These are phyloP conservation scores for Caenorhabditis sp. DNA, from an alignment of 2,888 invertebrate species.

Conservation along the genomic window DNA sequence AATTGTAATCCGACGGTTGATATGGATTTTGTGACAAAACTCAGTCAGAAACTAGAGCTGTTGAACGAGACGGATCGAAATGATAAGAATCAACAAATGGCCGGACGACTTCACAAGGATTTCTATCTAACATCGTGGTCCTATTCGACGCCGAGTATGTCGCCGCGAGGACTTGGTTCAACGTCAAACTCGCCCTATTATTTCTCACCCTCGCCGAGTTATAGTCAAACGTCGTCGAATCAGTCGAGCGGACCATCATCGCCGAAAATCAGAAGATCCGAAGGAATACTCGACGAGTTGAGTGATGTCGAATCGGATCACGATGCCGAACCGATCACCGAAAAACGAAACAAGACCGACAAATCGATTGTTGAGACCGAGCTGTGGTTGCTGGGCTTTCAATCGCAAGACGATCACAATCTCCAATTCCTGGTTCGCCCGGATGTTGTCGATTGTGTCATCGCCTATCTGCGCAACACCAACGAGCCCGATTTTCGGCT, in stretches of 20 bases:
- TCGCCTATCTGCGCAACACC: conserved; percentile 39
- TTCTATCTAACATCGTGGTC: conserved; percentile 39
- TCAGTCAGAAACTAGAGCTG: conserved; percentile 4
- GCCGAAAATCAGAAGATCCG: conserved; percentile 19
- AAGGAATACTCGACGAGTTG: conserved; percentile 33
- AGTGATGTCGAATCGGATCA: conserved; percentile 33
- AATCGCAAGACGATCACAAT: conserved; percentile 53
- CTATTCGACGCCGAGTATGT: conserved; percentile 35
- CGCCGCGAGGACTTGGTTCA: conserved; percentile 10
- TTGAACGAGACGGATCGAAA: neutral
- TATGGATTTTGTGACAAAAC: conserved; percentile 18
- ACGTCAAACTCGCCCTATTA: conserved; percentile 17
- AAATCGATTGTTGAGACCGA: conserved; percentile 49
- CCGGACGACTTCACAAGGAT: conserved; percentile 37
- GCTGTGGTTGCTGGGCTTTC: conserved; percentile 48
- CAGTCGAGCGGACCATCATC: conserved; percentile 32
- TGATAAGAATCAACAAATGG: neutral
- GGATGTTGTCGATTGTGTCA: conserved; percentile 47
- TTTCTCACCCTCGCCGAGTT: conserved; percentile 28
- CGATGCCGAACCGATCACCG: conserved; percentile 10
- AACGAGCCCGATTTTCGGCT: conserved; percentile 34
- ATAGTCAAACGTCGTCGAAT: conserved; percentile 20
- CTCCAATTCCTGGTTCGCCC: conserved; percentile 48
- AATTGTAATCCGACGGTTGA: conserved; percentile 37
- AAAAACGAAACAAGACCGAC: conserved; percentile 14